phyloP scores from a whole-genome alignment of 2,113 vertebrate species.

The Elanus axillaris region DNA sequence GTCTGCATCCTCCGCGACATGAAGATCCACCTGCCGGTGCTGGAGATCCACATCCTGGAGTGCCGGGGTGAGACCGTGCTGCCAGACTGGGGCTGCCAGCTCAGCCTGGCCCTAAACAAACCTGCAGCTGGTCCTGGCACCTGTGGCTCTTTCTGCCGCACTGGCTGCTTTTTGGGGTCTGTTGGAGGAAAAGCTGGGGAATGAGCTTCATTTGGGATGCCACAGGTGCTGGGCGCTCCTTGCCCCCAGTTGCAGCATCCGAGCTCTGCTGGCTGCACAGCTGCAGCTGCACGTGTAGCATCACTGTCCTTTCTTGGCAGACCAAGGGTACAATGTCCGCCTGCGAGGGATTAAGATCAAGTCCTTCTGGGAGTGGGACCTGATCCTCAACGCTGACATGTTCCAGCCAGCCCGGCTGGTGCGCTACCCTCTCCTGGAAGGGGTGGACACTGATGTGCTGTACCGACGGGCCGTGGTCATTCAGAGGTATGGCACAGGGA shows the following conservation, averaged over 20 bases:
- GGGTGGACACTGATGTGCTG: slow-evolving; percentile 77
- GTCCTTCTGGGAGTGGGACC: slow-evolving; percentile 87
- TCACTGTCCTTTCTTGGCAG: slow-evolving; percentile 58
- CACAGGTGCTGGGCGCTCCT: not conserved
- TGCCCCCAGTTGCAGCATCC: accelerated
- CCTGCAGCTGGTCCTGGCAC: accelerated
- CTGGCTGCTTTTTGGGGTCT: not conserved
- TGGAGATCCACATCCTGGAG: slow-evolving; percentile 92
- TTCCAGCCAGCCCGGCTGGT: slow-evolving; percentile 89
- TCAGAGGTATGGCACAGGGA: slow-evolving; percentile 76
- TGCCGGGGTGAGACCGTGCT: slow-evolving; percentile 79
- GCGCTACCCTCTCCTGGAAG: slow-evolving; percentile 91
- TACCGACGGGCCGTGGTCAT: slow-evolving; percentile 88
- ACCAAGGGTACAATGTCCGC: slow-evolving; percentile 89
- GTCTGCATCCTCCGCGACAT: slow-evolving; percentile 92
- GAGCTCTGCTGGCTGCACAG: accelerated
- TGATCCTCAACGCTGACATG: slow-evolving; percentile 84
- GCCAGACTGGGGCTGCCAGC: not conserved
- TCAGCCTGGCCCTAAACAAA: not conserved
- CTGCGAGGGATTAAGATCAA: slow-evolving; percentile 91
- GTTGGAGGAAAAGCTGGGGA: not conserved
- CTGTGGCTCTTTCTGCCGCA: not conserved
- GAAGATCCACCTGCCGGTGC: slow-evolving; percentile 83
- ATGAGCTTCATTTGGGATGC: not conserved
- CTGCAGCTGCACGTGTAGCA: accelerated